These are phyloP conservation scores for Torymus auratus DNA, from an alignment of 2,888 invertebrate species.

Conservation along the genomic window DNA sequence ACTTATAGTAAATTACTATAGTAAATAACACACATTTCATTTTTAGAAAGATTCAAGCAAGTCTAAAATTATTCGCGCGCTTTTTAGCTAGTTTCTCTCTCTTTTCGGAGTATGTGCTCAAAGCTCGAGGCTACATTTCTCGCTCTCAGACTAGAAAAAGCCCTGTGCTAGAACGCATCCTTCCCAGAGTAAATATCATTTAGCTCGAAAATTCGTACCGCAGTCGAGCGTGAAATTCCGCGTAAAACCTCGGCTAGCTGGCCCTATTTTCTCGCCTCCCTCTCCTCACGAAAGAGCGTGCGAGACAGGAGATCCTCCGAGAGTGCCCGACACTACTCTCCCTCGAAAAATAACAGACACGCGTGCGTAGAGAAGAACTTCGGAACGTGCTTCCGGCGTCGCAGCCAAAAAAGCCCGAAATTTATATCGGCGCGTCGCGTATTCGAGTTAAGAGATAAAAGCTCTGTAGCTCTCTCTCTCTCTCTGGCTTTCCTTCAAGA, in stretches of 20 bases:
- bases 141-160: not conserved
- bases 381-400: not conserved
- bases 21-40: too few species aligned
- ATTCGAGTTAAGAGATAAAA: conserved; percentile 46
- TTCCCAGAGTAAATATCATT: conserved; percentile 6
- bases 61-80: too few species aligned
- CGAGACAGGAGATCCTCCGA: not conserved
- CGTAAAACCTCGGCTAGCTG: conserved; percentile 13
- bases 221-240: conserved; percentile 19
- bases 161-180: not conserved
- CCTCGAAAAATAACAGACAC: conserved; percentile 42
- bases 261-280: conserved; percentile 10
- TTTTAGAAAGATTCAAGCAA: too few species aligned
- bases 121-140: too few species aligned
- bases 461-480: conserved; percentile 13
- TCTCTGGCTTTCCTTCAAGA: conserved; percentile 17
- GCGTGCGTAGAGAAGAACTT: not conserved
- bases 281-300: too few species aligned
- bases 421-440: conserved; percentile 48
- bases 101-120: too few species aligned
- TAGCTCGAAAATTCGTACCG: conserved; percentile 24
- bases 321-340: not conserved
- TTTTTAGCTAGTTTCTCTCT: too few species aligned
- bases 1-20: too few species aligned
- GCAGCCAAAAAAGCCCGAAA: conserved; percentile 33